These are phyloP conservation scores for Musca domestica DNA, from an alignment of 1,140 invertebrate species.

Conservation along the genomic window DNA sequence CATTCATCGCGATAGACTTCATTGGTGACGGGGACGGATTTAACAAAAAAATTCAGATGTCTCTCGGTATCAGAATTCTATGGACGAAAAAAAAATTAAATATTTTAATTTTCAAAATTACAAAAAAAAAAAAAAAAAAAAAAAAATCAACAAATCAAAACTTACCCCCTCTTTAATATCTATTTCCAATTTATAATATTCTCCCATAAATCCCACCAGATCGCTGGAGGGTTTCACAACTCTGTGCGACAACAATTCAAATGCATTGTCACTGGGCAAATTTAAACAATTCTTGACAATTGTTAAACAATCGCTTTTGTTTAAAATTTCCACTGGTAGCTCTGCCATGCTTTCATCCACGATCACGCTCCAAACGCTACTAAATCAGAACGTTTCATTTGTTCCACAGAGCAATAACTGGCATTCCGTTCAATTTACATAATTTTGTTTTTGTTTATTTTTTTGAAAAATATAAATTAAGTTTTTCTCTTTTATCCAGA, in stretches of 20 bases:
- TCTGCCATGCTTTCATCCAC: too few relatives aligned
- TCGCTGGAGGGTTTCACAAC: conserved; percentile 34
- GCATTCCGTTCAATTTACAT: too few relatives aligned
- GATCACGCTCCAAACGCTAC: too few relatives aligned
- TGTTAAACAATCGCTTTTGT: conserved; percentile 30
- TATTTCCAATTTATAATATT: conserved; percentile 40
- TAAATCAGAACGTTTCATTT: too few relatives aligned
- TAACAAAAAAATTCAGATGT: conserved; percentile 35
- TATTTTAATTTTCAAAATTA: neutral
- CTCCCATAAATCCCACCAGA: conserved; percentile 45
- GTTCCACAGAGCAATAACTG: too few relatives aligned
- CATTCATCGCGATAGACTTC: conserved; percentile 37
- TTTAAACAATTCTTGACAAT: conserved; percentile 33
- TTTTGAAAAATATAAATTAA: too few relatives aligned
- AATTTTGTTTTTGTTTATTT: too few relatives aligned
- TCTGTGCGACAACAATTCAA: conserved; percentile 26
- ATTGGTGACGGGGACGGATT: conserved; percentile 40
- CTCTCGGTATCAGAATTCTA: neutral
- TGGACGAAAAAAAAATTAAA: conserved; percentile 7
- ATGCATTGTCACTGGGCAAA: conserved; percentile 22
- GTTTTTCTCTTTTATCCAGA: too few relatives aligned
- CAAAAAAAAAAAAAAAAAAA: too few relatives aligned
- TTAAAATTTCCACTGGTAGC: neutral
- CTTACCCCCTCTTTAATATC: neutral
- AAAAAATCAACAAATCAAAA: too few relatives aligned